Conservation (phyloP, 2,797 vertebrate genomes). For the Otolemur crassicaudatus region DNA sequence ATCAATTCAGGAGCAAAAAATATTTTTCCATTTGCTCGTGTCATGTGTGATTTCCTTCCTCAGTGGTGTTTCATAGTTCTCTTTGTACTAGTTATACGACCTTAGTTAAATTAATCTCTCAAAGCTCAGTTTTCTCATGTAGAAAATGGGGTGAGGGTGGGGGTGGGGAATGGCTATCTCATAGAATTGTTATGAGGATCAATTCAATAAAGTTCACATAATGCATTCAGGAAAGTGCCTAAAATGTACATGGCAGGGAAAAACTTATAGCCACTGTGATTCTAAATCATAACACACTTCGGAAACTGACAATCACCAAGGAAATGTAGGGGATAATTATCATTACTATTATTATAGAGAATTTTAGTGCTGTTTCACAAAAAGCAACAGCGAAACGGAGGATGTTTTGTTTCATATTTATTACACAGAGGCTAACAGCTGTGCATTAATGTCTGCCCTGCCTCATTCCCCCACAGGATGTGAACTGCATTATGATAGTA, state of each 20-base stretch:
- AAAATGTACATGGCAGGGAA: background rate
- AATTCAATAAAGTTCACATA: background rate
- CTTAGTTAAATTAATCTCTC: background rate
- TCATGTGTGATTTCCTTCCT: background rate
- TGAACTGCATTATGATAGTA: background rate
- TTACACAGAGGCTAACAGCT: constrained; percentile 35
- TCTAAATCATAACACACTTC: background rate
- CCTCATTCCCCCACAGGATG: background rate
- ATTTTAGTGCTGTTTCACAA: constrained; percentile 29
- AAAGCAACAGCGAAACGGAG: constrained; percentile 30
- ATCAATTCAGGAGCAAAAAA: background rate
- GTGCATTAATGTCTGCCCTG: background rate
- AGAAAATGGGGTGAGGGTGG: background rate
- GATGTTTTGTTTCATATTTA: constrained; percentile 6
- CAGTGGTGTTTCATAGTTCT: background rate
- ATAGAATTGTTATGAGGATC: background rate
- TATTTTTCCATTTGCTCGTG: background rate
- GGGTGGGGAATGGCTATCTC: background rate
- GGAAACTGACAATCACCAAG: background rate
- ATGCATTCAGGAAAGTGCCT: background rate
- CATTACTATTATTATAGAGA: constrained; percentile 20
- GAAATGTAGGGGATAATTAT: constrained; percentile 17
- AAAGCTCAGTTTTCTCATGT: background rate
- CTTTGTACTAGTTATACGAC: background rate
- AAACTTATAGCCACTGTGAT: background rate